A percentile compares a stretch with the other conserved stretches of the same genome.
phyloP scores from a whole-genome alignment of 2,113 vertebrate genomes.

The Passer domesticus region DNA sequence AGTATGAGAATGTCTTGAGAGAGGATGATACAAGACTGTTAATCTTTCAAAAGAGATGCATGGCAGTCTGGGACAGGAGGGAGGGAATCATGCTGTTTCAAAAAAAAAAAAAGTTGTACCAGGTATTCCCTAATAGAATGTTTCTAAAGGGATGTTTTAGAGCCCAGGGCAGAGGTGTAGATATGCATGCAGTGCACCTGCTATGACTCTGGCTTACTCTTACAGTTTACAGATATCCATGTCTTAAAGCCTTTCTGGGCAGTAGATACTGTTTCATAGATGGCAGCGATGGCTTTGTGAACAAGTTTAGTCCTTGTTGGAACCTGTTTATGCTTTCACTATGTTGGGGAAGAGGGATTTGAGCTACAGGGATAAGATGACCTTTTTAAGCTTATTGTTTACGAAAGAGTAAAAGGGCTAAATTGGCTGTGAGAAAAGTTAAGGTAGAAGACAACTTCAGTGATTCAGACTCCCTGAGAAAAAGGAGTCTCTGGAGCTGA shows the following conservation, averaged over 20 bases:
- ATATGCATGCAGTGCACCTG: accelerated
- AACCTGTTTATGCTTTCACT: background rate
- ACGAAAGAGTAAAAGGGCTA: background rate
- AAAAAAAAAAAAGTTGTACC: background rate
- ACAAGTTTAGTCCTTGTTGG: background rate
- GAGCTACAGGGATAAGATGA: background rate
- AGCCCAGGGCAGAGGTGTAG: background rate
- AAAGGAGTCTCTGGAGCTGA: background rate
- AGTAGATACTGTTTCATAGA: background rate
- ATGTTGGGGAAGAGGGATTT: background rate
- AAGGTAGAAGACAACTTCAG: background rate
- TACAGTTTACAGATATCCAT: background rate
- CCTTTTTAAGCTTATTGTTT: background rate
- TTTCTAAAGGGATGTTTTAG: background rate
- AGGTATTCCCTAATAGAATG: background rate
- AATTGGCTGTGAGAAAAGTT: background rate
- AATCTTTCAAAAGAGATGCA: background rate
- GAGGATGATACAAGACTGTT: background rate
- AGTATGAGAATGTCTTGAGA: accelerated
- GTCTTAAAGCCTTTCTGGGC: background rate
- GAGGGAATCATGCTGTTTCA: background rate
- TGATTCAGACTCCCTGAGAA: background rate
- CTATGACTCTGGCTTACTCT: background rate
- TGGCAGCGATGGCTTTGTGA: background rate
- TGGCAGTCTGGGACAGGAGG: background rate